These are phyloP conservation scores for Gymnogyps californianus DNA, from an alignment of 2,113 vertebrate genomes.

Conservation along the genomic window DNA sequence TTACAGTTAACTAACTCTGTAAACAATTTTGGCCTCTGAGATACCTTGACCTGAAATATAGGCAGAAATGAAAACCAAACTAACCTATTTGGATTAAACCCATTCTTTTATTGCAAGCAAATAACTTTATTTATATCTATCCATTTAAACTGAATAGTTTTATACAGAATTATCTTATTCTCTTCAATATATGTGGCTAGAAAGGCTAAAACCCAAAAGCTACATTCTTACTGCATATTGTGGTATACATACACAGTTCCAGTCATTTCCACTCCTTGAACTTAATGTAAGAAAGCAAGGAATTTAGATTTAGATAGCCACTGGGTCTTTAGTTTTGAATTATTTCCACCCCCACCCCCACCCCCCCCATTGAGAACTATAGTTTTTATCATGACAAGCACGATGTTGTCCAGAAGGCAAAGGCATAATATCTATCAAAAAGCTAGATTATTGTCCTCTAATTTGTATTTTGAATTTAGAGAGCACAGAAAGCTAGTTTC, in stretches of 20 bases:
- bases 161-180: neutral
- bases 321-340: constrained; percentile 1
- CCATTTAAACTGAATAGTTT: neutral
- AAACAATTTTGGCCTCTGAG: neutral
- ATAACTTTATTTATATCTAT: neutral
- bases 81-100: neutral
- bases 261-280: constrained; percentile 16
- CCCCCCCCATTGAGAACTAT: neutral
- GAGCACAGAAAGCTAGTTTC: neutral
- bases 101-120: neutral
- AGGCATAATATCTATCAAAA: neutral
- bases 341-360: no score
- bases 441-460: neutral
- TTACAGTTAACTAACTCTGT: neutral
- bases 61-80: neutral
- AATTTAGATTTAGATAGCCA: neutral
- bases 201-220: neutral
- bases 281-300: neutral
- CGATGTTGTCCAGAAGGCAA: neutral
- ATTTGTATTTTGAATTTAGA: constrained; percentile 11
- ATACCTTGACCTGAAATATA: neutral
- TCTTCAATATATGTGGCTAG: neutral
- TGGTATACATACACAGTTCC: neutral
- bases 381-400: constrained; percentile 8
- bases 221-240: neutral